Percentiles rank a stretch among this genome's conserved stretches.
phyloP scores from a whole-genome alignment of 2,113 vertebrate genomes.

The Merops nubicus region DNA sequence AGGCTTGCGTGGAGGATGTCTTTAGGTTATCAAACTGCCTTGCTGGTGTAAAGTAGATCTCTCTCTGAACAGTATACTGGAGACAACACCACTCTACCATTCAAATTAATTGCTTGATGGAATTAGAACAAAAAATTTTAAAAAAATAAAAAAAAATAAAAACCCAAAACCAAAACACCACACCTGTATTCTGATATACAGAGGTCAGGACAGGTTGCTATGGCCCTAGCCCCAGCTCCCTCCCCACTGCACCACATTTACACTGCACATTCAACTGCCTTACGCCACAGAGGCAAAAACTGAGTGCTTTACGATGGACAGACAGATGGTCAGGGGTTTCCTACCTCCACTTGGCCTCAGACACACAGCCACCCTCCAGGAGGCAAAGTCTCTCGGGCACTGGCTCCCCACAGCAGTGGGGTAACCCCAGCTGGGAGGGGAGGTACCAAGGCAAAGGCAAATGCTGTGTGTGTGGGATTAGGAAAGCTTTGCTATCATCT shows the following conservation, averaged over 20 bases:
- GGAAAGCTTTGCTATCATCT: neutral
- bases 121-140: neutral
- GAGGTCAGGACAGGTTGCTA: neutral
- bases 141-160: neutral
- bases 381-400: neutral
- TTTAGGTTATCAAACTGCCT: neutral
- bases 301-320: neutral
- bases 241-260: neutral
- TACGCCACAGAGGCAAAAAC: neutral
- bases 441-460: neutral
- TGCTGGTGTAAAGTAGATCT: neutral
- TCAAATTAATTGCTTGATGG: neutral
- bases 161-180: neutral
- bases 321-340: neutral
- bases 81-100: neutral
- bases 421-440: fast-evolving
- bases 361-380: fast-evolving
- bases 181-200: neutral
- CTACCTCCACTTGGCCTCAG: neutral
- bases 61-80: neutral
- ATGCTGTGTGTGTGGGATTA: neutral
- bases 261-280: neutral
- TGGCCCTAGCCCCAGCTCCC: neutral
- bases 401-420: neutral
- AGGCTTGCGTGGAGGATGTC: fast-evolving